Conservation (phyloP, 1,140 invertebrate species). For the Lepidurus couesii region DNA sequence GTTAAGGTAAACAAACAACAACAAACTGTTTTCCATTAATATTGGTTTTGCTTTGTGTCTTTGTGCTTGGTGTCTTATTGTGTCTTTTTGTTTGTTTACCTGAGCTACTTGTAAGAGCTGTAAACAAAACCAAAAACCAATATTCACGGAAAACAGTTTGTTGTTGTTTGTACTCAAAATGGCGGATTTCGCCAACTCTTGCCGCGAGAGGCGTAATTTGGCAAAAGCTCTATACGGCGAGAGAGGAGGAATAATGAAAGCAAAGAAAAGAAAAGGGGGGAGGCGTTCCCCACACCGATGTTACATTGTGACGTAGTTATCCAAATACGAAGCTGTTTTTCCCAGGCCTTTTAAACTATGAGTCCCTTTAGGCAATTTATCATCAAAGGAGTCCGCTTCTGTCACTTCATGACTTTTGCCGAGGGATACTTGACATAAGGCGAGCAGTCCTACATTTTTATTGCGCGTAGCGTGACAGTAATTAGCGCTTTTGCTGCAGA, state of each 20-base stretch:
- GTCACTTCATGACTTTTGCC: slow-evolving; percentile 35
- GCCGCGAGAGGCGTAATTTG: too few relatives aligned
- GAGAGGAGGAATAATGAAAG: background rate
- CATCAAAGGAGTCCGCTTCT: slow-evolving; percentile 41
- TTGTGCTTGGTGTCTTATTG: too few relatives aligned
- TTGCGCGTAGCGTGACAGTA: slow-evolving; percentile 50
- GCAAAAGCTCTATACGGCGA: too few relatives aligned
- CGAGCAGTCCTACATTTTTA: slow-evolving; percentile 48
- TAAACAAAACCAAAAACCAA: too few relatives aligned
- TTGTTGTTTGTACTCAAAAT: too few relatives aligned
- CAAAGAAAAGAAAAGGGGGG: background rate
- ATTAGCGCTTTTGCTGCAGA: slow-evolving; percentile 58
- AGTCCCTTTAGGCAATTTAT: slow-evolving; percentile 42
- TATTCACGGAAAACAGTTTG: too few relatives aligned
- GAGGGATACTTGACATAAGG: slow-evolving; percentile 52
- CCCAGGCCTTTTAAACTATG: slow-evolving; percentile 46
- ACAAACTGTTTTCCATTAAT: too few relatives aligned
- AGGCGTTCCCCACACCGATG: background rate
- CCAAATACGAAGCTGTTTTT: slow-evolving; percentile 37
- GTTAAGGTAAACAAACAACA: too few relatives aligned
- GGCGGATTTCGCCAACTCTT: too few relatives aligned
- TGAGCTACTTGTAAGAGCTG: too few relatives aligned
- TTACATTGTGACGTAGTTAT: background rate
- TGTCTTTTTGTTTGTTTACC: too few relatives aligned
- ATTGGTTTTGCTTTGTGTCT: too few relatives aligned